Evolutionary conservation across 2,113 vertebrate species (phyloP).

Genomic region (mouse (Mus musculus)): DNA sequence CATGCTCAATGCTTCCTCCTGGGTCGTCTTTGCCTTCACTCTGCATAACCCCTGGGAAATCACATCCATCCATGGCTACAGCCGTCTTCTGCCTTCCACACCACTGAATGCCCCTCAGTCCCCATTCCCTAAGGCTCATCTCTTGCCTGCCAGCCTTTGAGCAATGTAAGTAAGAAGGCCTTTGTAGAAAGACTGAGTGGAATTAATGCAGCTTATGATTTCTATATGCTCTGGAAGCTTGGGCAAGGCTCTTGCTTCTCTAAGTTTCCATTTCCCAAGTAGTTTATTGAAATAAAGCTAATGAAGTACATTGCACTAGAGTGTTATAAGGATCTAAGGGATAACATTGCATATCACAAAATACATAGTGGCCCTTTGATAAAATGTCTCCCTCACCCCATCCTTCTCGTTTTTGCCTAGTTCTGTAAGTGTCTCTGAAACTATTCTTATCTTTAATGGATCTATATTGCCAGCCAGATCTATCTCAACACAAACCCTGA

Average conservation of each 20-base stretch:
- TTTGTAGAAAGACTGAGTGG: not conserved
- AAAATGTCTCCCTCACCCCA: not conserved
- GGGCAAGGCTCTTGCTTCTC: not conserved
- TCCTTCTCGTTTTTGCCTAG: not conserved
- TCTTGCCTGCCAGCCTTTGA: not conserved
- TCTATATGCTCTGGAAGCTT: not conserved
- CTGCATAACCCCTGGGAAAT: not conserved
- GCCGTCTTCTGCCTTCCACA: not conserved
- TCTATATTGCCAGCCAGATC: not conserved
- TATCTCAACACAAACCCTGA: not conserved
- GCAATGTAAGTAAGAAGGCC: not conserved
- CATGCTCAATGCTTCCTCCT: not conserved
- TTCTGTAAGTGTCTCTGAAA: not conserved
- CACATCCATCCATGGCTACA: not conserved
- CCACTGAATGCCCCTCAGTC: not conserved
- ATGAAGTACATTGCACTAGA: not conserved
- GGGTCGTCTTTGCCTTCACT: not conserved
- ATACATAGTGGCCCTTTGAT: not conserved
- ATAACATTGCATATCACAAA: not conserved
- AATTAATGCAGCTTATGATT: not conserved
- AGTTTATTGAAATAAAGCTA: not conserved
- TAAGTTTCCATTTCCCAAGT: not conserved
- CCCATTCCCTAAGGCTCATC: not conserved
- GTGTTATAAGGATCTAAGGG: not conserved
- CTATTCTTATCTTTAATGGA: not conserved